These are phyloP conservation scores for Pristionchus entomophagus DNA, from an alignment of 2,888 invertebrate genomes.

Conservation along the genomic window DNA sequence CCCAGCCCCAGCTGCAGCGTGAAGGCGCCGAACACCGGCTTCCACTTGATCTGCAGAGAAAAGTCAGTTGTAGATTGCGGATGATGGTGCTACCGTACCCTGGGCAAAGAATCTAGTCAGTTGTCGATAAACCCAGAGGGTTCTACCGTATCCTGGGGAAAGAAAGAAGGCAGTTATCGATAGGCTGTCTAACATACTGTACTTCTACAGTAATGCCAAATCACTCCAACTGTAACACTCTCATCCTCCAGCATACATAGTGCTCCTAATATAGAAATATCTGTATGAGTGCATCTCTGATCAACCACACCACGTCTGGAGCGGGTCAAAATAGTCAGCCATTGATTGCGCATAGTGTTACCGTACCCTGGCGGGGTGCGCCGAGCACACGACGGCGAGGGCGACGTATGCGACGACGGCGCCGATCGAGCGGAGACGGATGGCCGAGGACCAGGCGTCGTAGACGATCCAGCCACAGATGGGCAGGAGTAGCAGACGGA, in stretches of 20 bases:
- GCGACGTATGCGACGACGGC: background rate
- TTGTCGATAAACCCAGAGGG: no score
- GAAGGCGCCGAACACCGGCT: constrained; percentile 24
- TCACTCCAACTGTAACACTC: no score
- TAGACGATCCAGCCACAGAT: background rate
- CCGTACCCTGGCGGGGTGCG: background rate
- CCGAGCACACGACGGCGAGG: constrained; percentile 28
- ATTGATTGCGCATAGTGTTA: background rate
- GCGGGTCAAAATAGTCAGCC: background rate
- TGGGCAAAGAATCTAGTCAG: no score
- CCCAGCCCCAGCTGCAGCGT: constrained; percentile 21
- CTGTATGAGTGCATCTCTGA: no score
- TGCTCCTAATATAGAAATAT: no score
- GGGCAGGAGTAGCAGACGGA: background rate
- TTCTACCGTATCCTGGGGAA: no score
- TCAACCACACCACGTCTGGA: no score
- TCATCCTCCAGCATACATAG: no score
- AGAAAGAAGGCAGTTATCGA: no score
- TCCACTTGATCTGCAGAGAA: background rate
- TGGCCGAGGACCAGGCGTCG: background rate
- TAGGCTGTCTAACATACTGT: no score
- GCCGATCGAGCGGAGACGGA: background rate
- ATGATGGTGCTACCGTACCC: no score
- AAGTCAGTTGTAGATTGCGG: background rate
- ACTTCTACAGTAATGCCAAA: no score